Conservation (phyloP, 2,113 vertebrate genomes). For the Ursus arctos region DNA sequence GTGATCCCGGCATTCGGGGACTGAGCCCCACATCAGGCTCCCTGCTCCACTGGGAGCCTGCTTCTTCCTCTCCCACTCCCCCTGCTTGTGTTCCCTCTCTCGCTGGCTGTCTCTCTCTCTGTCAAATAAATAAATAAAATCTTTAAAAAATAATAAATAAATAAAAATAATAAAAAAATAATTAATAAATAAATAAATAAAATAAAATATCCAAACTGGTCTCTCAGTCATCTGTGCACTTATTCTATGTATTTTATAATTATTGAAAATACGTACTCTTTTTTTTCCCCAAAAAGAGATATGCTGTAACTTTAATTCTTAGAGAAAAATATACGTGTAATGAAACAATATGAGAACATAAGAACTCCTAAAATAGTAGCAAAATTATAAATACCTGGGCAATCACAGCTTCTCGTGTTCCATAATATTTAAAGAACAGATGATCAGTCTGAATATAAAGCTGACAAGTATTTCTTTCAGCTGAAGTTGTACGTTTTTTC, state of each 20-base stretch:
- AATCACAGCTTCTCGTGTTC: slow-evolving; percentile 95
- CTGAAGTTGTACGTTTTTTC: slow-evolving; percentile 93
- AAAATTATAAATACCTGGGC: slow-evolving; percentile 91
- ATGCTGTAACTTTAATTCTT: neutral
- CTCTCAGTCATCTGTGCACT: neutral
- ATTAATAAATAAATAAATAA: no score
- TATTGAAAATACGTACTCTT: slow-evolving; percentile 35
- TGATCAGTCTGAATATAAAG: slow-evolving; percentile 99
- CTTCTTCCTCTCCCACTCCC: no score
- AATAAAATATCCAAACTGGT: neutral
- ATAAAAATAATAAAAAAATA: no score
- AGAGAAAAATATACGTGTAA: neutral
- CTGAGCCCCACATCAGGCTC: no score
- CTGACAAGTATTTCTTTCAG: slow-evolving; percentile 96
- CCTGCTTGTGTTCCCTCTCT: no score
- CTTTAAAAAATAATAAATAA: no score
- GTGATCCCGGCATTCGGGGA: no score
- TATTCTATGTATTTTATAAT: neutral
- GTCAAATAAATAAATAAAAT: no score
- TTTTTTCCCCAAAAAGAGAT: neutral
- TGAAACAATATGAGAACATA: neutral
- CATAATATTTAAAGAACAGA: slow-evolving; percentile 94
- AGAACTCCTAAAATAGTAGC: neutral
- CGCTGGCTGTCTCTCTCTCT: no score
- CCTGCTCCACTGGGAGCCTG: no score